Conservation (phyloP, 2,888 invertebrate genomes). For the Crepidodera aurea region DNA sequence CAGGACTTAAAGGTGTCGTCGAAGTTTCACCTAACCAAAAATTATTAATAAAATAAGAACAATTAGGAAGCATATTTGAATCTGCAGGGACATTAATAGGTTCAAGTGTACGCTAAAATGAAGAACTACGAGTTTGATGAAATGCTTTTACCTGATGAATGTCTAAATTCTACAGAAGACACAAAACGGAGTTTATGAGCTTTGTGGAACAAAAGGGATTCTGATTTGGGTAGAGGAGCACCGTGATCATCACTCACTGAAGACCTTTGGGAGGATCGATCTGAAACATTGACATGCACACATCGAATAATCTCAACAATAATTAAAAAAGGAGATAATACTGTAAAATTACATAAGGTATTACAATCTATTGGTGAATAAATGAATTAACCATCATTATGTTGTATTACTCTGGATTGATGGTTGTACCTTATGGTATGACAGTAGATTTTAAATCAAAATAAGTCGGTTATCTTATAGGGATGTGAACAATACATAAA, state of each 20-base stretch:
- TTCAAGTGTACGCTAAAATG: too few species aligned
- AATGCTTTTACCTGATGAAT: slow-evolving; percentile 72
- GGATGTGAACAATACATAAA: too few species aligned
- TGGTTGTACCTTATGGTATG: too few species aligned
- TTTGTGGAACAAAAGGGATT: slow-evolving; percentile 62
- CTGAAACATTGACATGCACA: slow-evolving; percentile 62
- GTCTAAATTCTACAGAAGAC: slow-evolving; percentile 81
- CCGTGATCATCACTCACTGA: slow-evolving; percentile 66
- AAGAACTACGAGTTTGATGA: too few species aligned
- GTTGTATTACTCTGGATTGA: too few species aligned
- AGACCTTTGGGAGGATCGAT: slow-evolving; percentile 66
- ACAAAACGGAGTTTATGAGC: slow-evolving; percentile 81
- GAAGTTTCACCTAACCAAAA: slow-evolving; percentile 73
- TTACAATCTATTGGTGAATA: neutral
- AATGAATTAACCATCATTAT: too few species aligned
- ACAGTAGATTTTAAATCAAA: too few species aligned
- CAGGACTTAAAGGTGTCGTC: slow-evolving; percentile 78
- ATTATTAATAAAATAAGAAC: neutral
- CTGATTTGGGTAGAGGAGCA: slow-evolving; percentile 58
- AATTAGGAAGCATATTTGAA: too few species aligned
- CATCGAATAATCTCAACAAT: slow-evolving; percentile 1
- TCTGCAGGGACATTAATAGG: too few species aligned
- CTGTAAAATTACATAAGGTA: neutral
- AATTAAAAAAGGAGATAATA: neutral
- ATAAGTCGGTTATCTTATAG: too few species aligned